Percentiles rank a stretch among this genome's conserved stretches.
phyloP scores from a whole-genome alignment of 2,888 invertebrate species.

The Stegophylla sp. region DNA sequence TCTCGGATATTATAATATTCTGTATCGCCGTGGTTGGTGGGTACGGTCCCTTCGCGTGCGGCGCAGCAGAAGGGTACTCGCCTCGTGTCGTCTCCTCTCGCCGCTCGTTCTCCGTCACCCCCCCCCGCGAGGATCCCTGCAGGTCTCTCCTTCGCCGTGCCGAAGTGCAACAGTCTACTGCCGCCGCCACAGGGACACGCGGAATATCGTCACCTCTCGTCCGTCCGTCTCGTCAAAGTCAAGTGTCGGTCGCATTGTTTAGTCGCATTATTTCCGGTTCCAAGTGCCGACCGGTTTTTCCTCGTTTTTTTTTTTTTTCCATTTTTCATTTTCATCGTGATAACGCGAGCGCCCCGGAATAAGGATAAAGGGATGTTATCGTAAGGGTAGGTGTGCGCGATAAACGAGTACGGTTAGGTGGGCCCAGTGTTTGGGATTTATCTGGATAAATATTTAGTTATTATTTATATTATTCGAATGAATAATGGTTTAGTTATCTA shows the following conservation, averaged over 20 bases:
- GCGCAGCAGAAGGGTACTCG: neutral
- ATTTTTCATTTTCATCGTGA: no score
- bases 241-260: neutral
- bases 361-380: no score
- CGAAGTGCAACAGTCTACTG: neutral
- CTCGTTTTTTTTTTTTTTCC: no score
- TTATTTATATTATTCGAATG: no score
- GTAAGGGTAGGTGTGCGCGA: no score
- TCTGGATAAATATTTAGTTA: no score
- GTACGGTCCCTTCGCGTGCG: neutral
- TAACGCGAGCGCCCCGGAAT: no score
- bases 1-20: neutral
- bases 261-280: no score
- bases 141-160: neutral
- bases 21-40: neutral
- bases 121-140: constrained; percentile 22
- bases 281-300: no score
- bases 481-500: no score
- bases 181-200: neutral
- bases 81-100: neutral
- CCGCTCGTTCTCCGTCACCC: constrained; percentile 22
- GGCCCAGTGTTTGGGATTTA: no score
- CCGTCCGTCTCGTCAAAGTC: neutral
- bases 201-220: neutral
- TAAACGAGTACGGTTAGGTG: no score